Conservation (phyloP, 2,113 vertebrate species). For the Hiodon alosoides region DNA sequence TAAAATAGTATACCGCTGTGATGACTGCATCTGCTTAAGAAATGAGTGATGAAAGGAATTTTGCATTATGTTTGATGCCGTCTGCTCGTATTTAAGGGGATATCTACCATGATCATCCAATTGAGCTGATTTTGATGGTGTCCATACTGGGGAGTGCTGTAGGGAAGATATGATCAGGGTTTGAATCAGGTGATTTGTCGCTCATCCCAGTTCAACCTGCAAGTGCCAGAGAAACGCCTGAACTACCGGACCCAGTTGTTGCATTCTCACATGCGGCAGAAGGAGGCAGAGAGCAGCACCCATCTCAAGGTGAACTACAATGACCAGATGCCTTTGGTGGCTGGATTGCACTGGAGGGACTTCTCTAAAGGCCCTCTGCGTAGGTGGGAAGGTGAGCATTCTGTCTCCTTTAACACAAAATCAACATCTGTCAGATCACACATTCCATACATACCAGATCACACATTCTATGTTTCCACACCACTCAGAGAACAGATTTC, state of each 20-base stretch:
- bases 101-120: too few relatives aligned
- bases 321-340: constrained; percentile 61
- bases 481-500: too few relatives aligned
- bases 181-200: background rate
- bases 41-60: too few relatives aligned
- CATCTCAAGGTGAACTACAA: constrained; percentile 70
- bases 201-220: constrained; percentile 61
- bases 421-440: background rate
- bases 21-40: too few relatives aligned
- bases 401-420: background rate
- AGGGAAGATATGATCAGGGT: background rate
- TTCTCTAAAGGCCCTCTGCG: constrained; percentile 47
- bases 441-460: background rate
- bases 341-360: constrained; percentile 70
- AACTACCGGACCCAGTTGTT: constrained; percentile 67
- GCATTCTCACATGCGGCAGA: constrained; percentile 53
- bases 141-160: background rate
- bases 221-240: constrained; percentile 68
- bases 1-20: too few relatives aligned
- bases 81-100: too few relatives aligned
- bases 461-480: background rate
- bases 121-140: too few relatives aligned
- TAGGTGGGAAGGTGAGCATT: constrained; percentile 71
- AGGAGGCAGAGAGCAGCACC: constrained; percentile 67
- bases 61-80: too few relatives aligned